These are phyloP conservation scores for Grallaria varia DNA, from an alignment of 2,113 vertebrate genomes.

Conservation along the genomic window DNA sequence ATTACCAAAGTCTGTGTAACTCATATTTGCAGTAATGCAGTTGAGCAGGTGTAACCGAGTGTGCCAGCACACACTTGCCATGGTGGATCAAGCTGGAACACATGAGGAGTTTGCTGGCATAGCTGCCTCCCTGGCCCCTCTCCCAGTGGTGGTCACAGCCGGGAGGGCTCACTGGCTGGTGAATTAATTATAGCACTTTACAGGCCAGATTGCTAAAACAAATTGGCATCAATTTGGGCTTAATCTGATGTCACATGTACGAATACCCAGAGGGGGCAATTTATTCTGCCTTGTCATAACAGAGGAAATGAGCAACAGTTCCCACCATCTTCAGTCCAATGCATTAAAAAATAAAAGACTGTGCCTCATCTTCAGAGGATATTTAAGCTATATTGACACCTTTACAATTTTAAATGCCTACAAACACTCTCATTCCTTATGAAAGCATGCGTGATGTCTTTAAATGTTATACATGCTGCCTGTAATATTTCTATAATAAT, in stretches of 20 bases:
- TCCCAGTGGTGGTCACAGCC: background rate
- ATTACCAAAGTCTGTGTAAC: background rate
- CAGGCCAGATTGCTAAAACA: background rate
- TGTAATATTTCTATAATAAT: background rate
- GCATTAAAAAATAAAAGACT: background rate
- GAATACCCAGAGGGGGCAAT: background rate
- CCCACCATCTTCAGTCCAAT: background rate
- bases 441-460: background rate
- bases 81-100: background rate
- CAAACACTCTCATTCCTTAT: background rate
- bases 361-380: background rate
- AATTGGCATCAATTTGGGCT: background rate
- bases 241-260: background rate
- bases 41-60: background rate
- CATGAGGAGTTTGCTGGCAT: background rate
- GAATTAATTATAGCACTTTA: constrained; percentile 3
- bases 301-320: background rate
- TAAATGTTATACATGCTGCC: background rate
- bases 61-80: background rate
- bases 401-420: background rate
- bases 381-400: background rate
- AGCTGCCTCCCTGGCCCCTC: background rate
- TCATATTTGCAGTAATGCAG: background rate
- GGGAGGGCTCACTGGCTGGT: background rate
- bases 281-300: background rate